Percentiles rank a stretch among this genome's conserved stretches.
These are phyloP conservation scores for Gymnorhina tibicen DNA, from an alignment of 2,113 vertebrate genomes.

Conservation along the genomic window DNA sequence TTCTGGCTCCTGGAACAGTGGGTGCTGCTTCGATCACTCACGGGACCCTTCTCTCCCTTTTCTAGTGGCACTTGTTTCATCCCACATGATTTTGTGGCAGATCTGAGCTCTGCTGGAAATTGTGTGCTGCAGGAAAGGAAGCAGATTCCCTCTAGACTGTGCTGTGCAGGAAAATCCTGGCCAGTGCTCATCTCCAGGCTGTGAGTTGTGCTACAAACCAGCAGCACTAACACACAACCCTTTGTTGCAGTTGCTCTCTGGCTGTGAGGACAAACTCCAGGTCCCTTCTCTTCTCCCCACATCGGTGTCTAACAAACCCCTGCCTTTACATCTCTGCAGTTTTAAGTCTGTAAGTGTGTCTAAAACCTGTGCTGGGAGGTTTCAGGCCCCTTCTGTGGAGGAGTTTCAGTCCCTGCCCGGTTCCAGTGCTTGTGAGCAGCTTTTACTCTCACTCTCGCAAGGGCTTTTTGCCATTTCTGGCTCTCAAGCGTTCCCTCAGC, in stretches of 20 bases:
- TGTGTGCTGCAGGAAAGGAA: neutral
- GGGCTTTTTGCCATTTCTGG: conserved; percentile 14
- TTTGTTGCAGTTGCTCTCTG: neutral
- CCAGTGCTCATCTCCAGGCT: neutral
- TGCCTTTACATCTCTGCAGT: neutral
- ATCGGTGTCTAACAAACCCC: neutral
- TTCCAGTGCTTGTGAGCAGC: neutral
- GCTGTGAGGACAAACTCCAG: neutral
- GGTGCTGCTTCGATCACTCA: neutral
- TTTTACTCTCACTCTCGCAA: neutral
- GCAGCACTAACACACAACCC: neutral
- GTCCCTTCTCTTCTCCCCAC: neutral
- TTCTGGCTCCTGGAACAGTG: neutral
- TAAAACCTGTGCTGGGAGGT: neutral
- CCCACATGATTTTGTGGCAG: neutral
- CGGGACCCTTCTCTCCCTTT: neutral
- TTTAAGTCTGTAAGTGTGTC: neutral
- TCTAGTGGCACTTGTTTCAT: fast-evolving
- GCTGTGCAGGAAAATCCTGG: neutral
- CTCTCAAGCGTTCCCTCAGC: neutral
- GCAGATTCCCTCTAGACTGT: neutral
- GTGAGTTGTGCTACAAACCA: neutral
- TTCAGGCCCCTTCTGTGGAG: neutral
- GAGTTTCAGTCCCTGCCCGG: neutral
- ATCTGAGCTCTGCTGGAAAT: neutral